phyloP scores from a whole-genome alignment of 2,888 invertebrate species.

The Argyra leucocephala region DNA sequence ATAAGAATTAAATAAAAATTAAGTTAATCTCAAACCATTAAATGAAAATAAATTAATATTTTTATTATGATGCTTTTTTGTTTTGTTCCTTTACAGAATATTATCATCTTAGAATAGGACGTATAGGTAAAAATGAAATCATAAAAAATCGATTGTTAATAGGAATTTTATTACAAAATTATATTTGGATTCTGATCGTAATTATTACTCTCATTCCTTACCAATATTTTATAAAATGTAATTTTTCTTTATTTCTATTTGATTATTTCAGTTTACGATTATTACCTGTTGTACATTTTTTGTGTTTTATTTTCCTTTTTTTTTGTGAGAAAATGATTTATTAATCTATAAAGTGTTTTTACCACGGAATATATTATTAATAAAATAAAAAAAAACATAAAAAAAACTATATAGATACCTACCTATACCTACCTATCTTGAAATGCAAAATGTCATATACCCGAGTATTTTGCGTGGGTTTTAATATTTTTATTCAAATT shows the following conservation, averaged over 20 bases:
- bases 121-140: not conserved
- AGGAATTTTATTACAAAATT: not conserved
- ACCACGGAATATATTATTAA: too few relatives aligned
- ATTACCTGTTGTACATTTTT: not conserved
- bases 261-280: not conserved
- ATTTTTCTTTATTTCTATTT: not conserved
- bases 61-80: too few relatives aligned
- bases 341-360: not conserved
- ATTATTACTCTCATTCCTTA: not conserved
- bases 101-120: not conserved
- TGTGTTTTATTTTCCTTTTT: not conserved
- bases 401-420: too few relatives aligned
- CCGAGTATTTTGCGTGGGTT: too few relatives aligned
- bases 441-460: too few relatives aligned
- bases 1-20: not conserved
- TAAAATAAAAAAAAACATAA: too few relatives aligned
- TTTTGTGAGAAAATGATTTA: not conserved
- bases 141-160: not conserved
- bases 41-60: too few relatives aligned
- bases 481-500: too few relatives aligned
- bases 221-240: not conserved
- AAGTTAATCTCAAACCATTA: not conserved
- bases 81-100: not conserved
- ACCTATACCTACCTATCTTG: too few relatives aligned
- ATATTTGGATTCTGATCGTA: not conserved